These are phyloP conservation scores for Galerucella calmariensis DNA, from an alignment of 2,888 invertebrate species.

Conservation along the genomic window DNA sequence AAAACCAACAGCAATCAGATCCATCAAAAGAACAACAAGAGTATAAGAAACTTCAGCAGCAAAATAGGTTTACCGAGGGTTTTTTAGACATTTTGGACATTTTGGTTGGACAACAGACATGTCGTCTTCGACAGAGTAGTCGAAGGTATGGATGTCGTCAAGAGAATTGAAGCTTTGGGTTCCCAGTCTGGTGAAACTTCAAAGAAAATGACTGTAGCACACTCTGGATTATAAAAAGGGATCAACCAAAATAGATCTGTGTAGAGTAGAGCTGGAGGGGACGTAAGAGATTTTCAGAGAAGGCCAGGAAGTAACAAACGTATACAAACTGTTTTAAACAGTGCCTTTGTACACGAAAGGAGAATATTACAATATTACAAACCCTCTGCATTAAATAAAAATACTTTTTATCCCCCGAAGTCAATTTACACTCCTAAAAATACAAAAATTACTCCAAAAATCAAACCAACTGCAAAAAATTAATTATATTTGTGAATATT, in stretches of 20 bases:
- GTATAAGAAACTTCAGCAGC: no score
- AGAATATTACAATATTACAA: no score
- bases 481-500: constrained; percentile 4
- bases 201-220: constrained; percentile 82
- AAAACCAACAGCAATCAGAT: no score
- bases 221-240: constrained; percentile 71
- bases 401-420: no score
- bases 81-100: constrained; percentile 67
- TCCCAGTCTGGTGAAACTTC: constrained; percentile 86
- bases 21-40: no score
- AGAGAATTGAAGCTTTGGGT: constrained; percentile 84
- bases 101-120: constrained; percentile 79
- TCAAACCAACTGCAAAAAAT: neutral
- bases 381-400: neutral
- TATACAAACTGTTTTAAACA: no score
- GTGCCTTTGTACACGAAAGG: no score
- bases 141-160: constrained; percentile 73
- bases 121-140: constrained; percentile 64
- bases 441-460: neutral
- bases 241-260: no score
- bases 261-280: no score
- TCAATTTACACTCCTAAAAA: neutral
- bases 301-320: no score
- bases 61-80: no score
- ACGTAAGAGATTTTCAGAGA: no score